Conservation (phyloP, 2,113 vertebrate species). For the Grammatotria lemairii region DNA sequence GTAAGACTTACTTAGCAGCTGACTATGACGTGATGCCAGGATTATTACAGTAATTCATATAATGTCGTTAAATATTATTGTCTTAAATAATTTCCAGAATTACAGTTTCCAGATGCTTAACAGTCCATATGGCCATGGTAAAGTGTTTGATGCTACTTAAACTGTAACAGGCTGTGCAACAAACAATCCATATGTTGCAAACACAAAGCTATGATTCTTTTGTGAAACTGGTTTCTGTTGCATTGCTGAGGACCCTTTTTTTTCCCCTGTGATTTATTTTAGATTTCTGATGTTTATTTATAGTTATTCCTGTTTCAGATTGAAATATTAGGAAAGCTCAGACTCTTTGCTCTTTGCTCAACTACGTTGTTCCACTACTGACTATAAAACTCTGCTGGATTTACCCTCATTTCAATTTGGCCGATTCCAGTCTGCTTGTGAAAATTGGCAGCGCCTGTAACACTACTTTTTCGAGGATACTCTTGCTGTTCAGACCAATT, state of each 20-base stretch:
- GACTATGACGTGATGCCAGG: not conserved
- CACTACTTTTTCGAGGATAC: not conserved
- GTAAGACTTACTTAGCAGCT: not conserved
- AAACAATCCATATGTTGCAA: not conserved
- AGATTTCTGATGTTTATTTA: not conserved
- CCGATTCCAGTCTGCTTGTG: not conserved
- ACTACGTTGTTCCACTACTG: not conserved
- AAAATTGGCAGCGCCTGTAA: rapidly evolving
- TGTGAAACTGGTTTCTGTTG: not conserved
- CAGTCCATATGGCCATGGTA: not conserved
- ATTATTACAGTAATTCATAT: not conserved
- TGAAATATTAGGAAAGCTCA: not conserved
- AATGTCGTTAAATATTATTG: not conserved
- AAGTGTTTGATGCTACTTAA: not conserved
- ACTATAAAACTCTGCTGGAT: not conserved
- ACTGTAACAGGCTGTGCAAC: not conserved
- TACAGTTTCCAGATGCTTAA: not conserved
- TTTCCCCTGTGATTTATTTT: not conserved
- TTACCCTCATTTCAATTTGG: not conserved
- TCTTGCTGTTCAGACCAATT: not conserved
- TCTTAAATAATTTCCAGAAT: not conserved
- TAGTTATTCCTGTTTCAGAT: not conserved
- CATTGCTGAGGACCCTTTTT: not conserved
- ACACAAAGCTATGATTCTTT: not conserved
- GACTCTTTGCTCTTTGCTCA: not conserved